These are phyloP conservation scores for Ostrea edulis DNA, from an alignment of 1,140 invertebrate species.

Conservation along the genomic window DNA sequence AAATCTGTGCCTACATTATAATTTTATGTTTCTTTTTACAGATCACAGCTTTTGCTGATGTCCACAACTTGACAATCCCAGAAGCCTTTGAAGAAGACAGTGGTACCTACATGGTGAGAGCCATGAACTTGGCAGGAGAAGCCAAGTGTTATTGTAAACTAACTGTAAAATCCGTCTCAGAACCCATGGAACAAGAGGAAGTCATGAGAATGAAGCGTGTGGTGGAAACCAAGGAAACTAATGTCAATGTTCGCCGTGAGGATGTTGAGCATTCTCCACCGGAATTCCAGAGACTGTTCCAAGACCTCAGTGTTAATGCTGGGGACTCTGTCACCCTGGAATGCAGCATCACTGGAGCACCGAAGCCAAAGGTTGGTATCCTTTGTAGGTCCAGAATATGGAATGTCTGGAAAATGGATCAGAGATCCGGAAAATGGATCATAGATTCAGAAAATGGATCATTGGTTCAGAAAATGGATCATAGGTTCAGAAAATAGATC, in stretches of 20 bases:
- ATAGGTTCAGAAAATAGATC: too few species aligned
- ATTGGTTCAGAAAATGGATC: too few species aligned
- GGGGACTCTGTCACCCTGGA: conserved; percentile 86
- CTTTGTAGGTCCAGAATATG: background rate
- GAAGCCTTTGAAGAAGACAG: conserved; percentile 85
- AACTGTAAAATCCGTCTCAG: conserved; percentile 79
- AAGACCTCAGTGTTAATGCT: conserved; percentile 76
- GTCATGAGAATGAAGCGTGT: conserved; percentile 59
- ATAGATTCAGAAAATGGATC: too few species aligned
- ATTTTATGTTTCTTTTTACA: conserved; percentile 80
- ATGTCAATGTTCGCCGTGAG: conserved; percentile 54
- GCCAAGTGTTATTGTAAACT: conserved; percentile 80
- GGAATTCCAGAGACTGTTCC: conserved; percentile 77
- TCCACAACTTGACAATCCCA: conserved; percentile 85
- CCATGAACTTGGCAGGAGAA: conserved; percentile 85
- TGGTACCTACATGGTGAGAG: conserved; percentile 93
- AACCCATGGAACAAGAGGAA: conserved; percentile 62
- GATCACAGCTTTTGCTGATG: conserved; percentile 91
- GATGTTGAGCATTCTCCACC: conserved; percentile 73
- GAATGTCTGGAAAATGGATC: too few species aligned
- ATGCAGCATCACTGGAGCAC: conserved; percentile 86
- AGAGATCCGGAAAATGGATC: too few species aligned
- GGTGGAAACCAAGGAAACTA: conserved; percentile 57
- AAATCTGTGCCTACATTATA: background rate
- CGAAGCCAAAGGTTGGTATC: conserved; percentile 85